These are phyloP conservation scores for Perodicticus potto DNA, from an alignment of 2,797 vertebrate genomes.

Conservation along the genomic window DNA sequence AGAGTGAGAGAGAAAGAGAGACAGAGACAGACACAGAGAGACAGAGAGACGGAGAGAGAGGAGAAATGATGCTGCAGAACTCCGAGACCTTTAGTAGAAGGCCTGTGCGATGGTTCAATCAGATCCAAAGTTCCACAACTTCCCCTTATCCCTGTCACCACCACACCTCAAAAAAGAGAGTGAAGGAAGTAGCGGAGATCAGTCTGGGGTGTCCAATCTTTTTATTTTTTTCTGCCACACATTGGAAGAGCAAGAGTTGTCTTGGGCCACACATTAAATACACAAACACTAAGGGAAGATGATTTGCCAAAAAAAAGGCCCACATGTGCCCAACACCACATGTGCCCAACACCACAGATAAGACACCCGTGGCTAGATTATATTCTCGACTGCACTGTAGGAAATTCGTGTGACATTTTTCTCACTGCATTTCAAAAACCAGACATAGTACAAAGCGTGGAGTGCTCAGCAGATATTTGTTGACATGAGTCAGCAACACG, in stretches of 20 bases:
- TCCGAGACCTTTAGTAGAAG: not conserved
- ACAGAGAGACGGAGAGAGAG: not conserved
- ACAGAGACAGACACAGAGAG: not conserved
- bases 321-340: too few species aligned
- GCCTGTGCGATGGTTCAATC: not conserved
- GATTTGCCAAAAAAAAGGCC: too few species aligned
- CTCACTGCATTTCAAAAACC: not conserved
- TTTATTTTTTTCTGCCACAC: too few species aligned
- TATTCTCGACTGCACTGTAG: not conserved
- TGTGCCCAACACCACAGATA: too few species aligned
- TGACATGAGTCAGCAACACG: not conserved
- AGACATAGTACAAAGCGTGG: not conserved
- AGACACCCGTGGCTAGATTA: not conserved
- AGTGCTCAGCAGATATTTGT: not conserved
- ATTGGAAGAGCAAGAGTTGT: too few species aligned
- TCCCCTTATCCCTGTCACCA: not conserved
- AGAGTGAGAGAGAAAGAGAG: not conserved
- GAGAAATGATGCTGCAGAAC: not conserved
- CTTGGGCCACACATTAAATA: too few species aligned
- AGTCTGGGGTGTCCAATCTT: not conserved
- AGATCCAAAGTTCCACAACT: not conserved
- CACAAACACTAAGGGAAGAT: too few species aligned
- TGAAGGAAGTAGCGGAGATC: not conserved
- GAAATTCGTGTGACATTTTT: not conserved
- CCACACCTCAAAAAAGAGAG: not conserved